A percentile compares a stretch with the other conserved stretches of the same genome.
phyloP scores from a whole-genome alignment of 2,888 invertebrate genomes.

The Polietes domitor region DNA sequence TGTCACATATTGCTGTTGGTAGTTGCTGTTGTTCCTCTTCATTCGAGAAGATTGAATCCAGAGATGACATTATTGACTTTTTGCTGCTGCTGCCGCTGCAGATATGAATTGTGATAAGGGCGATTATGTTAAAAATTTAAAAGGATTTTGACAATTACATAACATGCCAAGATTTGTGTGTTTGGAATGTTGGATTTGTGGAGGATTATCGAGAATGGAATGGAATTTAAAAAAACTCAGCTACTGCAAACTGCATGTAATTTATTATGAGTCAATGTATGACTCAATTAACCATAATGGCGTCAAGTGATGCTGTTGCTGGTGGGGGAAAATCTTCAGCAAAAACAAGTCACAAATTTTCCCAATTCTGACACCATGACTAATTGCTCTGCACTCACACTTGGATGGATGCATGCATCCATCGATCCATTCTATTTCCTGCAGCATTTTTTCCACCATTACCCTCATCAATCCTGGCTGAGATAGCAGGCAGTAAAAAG shows the following conservation, averaged over 20 bases:
- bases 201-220: neutral
- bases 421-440: neutral
- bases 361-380: conserved; percentile 27
- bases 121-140: conserved; percentile 32
- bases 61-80: conserved; percentile 20
- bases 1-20: conserved; percentile 38
- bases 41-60: neutral
- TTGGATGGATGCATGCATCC: neutral
- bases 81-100: neutral
- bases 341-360: no score
- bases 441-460: conserved; percentile 19
- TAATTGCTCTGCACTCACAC: conserved; percentile 6
- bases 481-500: conserved; percentile 5
- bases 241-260: neutral
- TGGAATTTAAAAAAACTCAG: neutral
- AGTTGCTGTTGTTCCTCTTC: neutral
- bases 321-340: no score
- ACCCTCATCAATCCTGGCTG: conserved; percentile 28
- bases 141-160: conserved; percentile 40
- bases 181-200: neutral
- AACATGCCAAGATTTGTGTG: neutral
- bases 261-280: neutral
- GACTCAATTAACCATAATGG: conserved; percentile 19
- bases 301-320: neutral
- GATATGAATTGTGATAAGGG: conserved; percentile 7